These are phyloP conservation scores for Enteromius trimaculatus DNA, from an alignment of 2,797 vertebrate genomes.

Conservation along the genomic window DNA sequence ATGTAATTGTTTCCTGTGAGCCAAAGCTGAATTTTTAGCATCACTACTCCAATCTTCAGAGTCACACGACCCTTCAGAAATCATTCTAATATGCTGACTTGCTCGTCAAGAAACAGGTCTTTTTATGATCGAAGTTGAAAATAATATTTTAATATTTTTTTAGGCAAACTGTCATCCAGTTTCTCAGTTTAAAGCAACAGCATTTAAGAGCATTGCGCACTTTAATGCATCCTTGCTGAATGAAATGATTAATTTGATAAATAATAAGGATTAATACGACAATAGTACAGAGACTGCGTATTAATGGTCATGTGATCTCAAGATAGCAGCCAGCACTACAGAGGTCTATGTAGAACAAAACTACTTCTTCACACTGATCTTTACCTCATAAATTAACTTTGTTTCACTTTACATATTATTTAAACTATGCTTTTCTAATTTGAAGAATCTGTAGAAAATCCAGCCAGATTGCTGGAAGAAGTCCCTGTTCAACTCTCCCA, in stretches of 20 bases:
- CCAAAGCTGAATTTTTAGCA: neutral
- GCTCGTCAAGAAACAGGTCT: neutral
- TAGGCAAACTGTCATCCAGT: neutral
- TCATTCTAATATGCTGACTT: neutral
- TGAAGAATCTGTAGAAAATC: neutral
- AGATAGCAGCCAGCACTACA: neutral
- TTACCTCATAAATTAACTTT: neutral
- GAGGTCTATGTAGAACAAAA: neutral
- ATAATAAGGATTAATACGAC: neutral
- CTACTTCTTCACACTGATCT: too few species aligned
- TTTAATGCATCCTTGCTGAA: neutral
- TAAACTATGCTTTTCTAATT: neutral
- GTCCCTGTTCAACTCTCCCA: neutral
- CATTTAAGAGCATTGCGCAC: neutral
- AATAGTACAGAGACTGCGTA: neutral
- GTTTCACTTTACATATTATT: neutral
- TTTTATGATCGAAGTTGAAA: too few species aligned
- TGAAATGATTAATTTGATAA: neutral
- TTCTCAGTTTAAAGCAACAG: neutral
- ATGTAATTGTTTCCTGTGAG: neutral
- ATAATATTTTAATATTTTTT: neutral
- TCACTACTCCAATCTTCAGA: neutral
- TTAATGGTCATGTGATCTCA: neutral
- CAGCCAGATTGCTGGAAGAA: neutral
- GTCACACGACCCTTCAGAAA: slow-evolving; percentile 1